These are phyloP conservation scores for Melanotaenia pygmaea DNA, from an alignment of 2,797 vertebrate genomes.

Conservation along the genomic window DNA sequence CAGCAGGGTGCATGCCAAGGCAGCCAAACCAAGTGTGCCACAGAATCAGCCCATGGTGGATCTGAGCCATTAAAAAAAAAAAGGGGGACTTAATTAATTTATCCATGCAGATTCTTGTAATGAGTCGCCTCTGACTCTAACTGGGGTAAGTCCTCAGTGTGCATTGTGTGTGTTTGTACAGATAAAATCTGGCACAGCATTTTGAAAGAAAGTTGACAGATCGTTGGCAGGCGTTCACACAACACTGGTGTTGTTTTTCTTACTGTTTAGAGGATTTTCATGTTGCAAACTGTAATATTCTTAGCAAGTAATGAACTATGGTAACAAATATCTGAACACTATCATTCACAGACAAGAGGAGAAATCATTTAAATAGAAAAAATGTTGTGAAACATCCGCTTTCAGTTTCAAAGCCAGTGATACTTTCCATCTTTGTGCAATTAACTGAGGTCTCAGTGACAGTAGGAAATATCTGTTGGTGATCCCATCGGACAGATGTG, in stretches of 20 bases:
- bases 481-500: constrained; percentile 59
- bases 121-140: constrained; percentile 39
- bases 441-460: constrained; percentile 15
- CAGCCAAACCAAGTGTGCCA: constrained; percentile 46
- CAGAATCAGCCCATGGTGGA: constrained; percentile 43
- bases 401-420: constrained; percentile 8
- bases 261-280: constrained; percentile 32
- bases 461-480: constrained; percentile 20
- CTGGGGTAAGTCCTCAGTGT: constrained; percentile 51
- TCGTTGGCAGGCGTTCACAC: constrained; percentile 38
- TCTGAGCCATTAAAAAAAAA: constrained; percentile 30
- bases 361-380: background rate
- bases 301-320: background rate
- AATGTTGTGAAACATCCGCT: background rate
- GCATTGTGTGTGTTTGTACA: constrained; percentile 22
- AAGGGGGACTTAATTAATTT: constrained; percentile 25
- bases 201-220: constrained; percentile 45
- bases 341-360: background rate
- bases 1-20: constrained; percentile 25
- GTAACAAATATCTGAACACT: background rate
- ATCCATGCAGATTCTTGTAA: constrained; percentile 49
- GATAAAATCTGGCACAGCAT: constrained; percentile 20
- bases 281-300: constrained; percentile 1
- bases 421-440: constrained; percentile 33
- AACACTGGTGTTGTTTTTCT: constrained; percentile 14